These are phyloP conservation scores for Trissolcus japonicus DNA, from an alignment of 2,888 invertebrate species.

Conservation along the genomic window DNA sequence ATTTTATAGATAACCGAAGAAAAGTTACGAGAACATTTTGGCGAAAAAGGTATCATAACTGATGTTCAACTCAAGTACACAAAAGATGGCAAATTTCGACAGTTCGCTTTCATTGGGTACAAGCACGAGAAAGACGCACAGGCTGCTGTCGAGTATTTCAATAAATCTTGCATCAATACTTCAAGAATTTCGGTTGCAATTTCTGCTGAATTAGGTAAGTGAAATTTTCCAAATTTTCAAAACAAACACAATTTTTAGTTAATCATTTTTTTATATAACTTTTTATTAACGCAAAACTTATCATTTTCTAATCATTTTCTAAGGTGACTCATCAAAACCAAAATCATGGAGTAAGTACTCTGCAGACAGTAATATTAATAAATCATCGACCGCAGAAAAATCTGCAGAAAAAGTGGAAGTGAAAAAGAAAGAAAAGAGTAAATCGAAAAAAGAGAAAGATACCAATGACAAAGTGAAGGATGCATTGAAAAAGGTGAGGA, in stretches of 20 bases:
- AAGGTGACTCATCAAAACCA: slow-evolving; percentile 84
- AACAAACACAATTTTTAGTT: no score
- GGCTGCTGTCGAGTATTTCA: slow-evolving; percentile 86
- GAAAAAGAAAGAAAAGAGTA: slow-evolving; percentile 66
- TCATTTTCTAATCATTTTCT: slow-evolving; percentile 15
- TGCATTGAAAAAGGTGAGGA: slow-evolving; percentile 81
- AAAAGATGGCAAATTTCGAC: slow-evolving; percentile 92
- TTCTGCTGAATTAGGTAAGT: slow-evolving; percentile 82
- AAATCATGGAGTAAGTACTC: slow-evolving; percentile 96
- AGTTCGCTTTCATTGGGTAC: slow-evolving; percentile 96
- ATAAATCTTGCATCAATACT: slow-evolving; percentile 91
- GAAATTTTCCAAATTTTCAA: background rate
- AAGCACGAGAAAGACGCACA: slow-evolving; percentile 87
- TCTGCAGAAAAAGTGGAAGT: slow-evolving; percentile 75
- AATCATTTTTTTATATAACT: slow-evolving; percentile 7
- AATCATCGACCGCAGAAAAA: slow-evolving; percentile 68
- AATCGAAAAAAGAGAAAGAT: slow-evolving; percentile 64
- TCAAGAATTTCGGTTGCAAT: slow-evolving; percentile 87
- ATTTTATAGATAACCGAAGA: slow-evolving; percentile 85
- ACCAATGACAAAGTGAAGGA: slow-evolving; percentile 79
- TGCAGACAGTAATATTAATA: slow-evolving; percentile 83
- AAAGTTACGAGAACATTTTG: slow-evolving; percentile 85
- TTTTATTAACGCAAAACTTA: background rate
- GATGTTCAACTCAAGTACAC: slow-evolving; percentile 96
- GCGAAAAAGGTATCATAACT: slow-evolving; percentile 89